Base-by-base conservation (phyloP, 2,888 invertebrate genomes). In the Villa cingulata region DNA sequence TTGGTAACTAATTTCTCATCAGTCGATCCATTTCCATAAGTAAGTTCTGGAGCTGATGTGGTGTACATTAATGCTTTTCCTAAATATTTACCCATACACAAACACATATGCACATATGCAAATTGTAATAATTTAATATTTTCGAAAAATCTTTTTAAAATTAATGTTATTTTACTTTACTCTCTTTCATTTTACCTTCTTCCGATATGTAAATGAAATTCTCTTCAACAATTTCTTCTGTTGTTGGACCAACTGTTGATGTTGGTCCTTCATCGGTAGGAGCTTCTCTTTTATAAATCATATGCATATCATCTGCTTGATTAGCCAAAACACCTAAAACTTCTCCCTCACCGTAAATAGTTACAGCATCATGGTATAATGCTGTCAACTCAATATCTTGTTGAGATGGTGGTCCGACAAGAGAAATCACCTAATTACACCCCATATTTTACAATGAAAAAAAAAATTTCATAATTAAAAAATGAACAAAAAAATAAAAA, bases 341-440 rank as follows among this genome's bases (percentile, higher is more conserved):
- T 48, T 71, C 66, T 3, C 77, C 77, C 6, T 67, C 63, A 0
- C 77, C 78, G 52, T 76, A 77, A 51, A 76, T 74, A 47, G 74
- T 73, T 53, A 76, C 68, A 0, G 77, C 71, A 15, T 77, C 66
- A 1, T 74, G 73, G 56, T 74, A 78, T 10, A 74, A 72, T 53
- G 75, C 73, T 9, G 76, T 70, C 64, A 78, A 72, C 62, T 77
- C 75, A 0, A 73, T 72, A 49, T 78, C 78, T 39, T 77, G 72
- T 57, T 77, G 75, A 19, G 75, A 74, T 64, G 71, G 71, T n/a
- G 73, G 73, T 0, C 77, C 77, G 59, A 74, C 73, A 41, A 76
- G 63, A 4, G 72, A 74, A 44, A 78, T 66, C 50, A 77, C 72
- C 78, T 78, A 58, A 0, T n/a, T n/a, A n/a, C n/a, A n/a, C n/a